These are phyloP conservation scores for Leiothrix lutea DNA, from an alignment of 2,113 vertebrate genomes.

Conservation along the genomic window DNA sequence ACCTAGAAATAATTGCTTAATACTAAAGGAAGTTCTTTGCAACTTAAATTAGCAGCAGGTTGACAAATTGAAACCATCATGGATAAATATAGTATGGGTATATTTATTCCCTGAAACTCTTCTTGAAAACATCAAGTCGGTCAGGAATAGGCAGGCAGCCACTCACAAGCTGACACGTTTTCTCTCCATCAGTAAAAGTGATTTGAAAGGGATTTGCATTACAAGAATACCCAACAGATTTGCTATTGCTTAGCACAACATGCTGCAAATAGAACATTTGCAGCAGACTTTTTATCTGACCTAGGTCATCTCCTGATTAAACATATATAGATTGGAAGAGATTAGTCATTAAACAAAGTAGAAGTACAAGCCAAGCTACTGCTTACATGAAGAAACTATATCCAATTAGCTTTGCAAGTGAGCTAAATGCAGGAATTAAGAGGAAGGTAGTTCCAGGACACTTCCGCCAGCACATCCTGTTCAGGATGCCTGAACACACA, in stretches of 20 bases:
- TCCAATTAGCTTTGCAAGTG: conserved; percentile 45
- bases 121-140: background rate
- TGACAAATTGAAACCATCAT: background rate
- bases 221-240: background rate
- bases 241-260: background rate
- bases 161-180: background rate
- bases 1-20: conserved; percentile 25
- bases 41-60: background rate
- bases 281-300: conserved; percentile 20
- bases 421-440: conserved; percentile 51
- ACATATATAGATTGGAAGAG: conserved; percentile 39
- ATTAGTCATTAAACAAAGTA: conserved; percentile 24
- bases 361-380: background rate
- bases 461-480: background rate
- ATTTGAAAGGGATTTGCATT: background rate
- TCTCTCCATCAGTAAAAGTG: background rate
- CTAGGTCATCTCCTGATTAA: conserved; percentile 38
- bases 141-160: background rate
- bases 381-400: background rate
- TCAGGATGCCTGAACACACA: background rate
- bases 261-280: background rate
- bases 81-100: conserved; percentile 6
- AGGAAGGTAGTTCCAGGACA: conserved; percentile 51
- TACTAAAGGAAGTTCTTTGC: background rate
- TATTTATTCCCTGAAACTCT: background rate